These are phyloP conservation scores for Stictonetta naevosa DNA, from an alignment of 2,113 vertebrate genomes.

Conservation along the genomic window DNA sequence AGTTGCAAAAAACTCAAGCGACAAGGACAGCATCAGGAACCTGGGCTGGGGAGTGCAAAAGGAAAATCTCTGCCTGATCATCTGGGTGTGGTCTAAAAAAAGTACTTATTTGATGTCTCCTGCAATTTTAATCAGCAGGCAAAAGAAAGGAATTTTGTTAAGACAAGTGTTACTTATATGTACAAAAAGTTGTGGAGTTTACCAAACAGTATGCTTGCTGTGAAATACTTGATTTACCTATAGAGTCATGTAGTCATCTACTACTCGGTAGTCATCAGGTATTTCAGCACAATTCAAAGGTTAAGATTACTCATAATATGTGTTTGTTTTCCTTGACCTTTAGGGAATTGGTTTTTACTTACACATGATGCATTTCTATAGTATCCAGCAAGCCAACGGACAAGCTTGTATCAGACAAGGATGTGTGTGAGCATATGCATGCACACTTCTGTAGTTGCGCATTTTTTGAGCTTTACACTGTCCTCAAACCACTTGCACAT, in stretches of 20 bases:
- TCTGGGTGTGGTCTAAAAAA: neutral
- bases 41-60: neutral
- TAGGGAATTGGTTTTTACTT: neutral
- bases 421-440: neutral
- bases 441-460: neutral
- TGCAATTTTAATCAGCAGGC: neutral
- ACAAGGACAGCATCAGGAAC: neutral
- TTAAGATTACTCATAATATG: neutral
- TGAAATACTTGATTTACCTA: neutral
- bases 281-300: neutral
- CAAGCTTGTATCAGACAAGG: neutral
- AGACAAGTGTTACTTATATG: neutral
- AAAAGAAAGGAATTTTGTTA: neutral
- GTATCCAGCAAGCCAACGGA: neutral
- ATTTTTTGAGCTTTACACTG: neutral
- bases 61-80: neutral
- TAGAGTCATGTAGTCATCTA: neutral
- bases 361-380: neutral
- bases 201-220: neutral
- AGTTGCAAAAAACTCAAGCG: neutral
- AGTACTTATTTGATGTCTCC: neutral
- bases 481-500: neutral
- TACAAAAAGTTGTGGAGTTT: neutral
- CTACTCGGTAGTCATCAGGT: neutral
- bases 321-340: neutral